A percentile compares a stretch with the other conserved stretches of the same genome.
Evolutionary conservation across 2,888 invertebrate genomes (phyloP).

Genomic region (Drosophila formosana): DNA sequence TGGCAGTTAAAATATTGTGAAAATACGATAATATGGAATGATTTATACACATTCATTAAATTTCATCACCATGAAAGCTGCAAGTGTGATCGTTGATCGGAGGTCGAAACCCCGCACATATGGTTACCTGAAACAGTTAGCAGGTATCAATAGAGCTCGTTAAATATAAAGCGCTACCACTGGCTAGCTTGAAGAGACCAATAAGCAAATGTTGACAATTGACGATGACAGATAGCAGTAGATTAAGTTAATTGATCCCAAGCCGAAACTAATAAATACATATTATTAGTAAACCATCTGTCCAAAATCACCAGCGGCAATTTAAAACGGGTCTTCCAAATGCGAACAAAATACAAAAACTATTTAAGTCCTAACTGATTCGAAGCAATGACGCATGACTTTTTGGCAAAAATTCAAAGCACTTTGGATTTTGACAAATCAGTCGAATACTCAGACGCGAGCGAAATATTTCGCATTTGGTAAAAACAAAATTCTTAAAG

Average conservation of each 20-base stretch:
- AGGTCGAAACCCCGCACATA: background rate
- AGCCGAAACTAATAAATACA: conserved; percentile 42
- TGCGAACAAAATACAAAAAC: conserved; percentile 5
- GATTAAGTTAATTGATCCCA: conserved; percentile 55
- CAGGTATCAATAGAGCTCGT: conserved; percentile 51
- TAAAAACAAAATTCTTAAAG: conserved; percentile 31
- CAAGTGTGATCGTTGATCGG: conserved; percentile 18
- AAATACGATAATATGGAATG: conserved; percentile 1
- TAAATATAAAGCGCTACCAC: conserved; percentile 70
- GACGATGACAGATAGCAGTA: conserved; percentile 58
- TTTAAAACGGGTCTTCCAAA: conserved; percentile 63
- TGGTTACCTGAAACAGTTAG: conserved; percentile 54
- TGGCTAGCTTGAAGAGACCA: conserved; percentile 38
- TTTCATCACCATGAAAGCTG: conserved; percentile 6
- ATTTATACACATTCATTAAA: conserved; percentile 17
- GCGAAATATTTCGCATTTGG: conserved; percentile 8
- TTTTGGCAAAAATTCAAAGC: conserved; percentile 11
- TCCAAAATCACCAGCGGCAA: conserved; percentile 49
- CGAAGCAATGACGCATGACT: conserved; percentile 20
- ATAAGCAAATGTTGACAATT: conserved; percentile 36
- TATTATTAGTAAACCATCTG: conserved; percentile 43
- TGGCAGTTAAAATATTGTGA: background rate
- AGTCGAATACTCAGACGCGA: background rate
- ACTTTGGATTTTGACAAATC: conserved; percentile 4
- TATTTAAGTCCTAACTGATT: conserved; percentile 24